Percentiles rank a stretch among this genome's conserved stretches.
phyloP scores from a whole-genome alignment of 2,113 vertebrate species.

The Stomatorhinus ivindoensis region DNA sequence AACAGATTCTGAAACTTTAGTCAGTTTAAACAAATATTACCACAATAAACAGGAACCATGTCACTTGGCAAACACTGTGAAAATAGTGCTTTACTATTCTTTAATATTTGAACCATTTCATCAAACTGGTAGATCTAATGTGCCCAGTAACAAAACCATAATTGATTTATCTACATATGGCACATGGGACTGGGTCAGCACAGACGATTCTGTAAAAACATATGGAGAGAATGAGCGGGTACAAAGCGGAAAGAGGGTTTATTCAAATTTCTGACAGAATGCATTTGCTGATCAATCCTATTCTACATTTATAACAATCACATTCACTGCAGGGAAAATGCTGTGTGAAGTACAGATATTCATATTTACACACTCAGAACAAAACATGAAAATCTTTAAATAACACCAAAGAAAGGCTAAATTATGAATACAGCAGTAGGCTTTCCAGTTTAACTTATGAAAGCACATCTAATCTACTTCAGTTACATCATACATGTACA shows the following conservation, averaged over 20 bases:
- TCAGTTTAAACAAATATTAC: background rate
- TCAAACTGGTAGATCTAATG: background rate
- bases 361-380: slow-evolving; percentile 10
- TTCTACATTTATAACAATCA: background rate
- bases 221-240: background rate
- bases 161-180: background rate
- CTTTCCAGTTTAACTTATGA: slow-evolving; percentile 47
- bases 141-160: background rate
- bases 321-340: background rate
- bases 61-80: background rate
- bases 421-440: slow-evolving; percentile 23
- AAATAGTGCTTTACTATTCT: background rate
- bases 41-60: background rate
- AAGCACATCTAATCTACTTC: slow-evolving; percentile 41
- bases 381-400: slow-evolving; percentile 3
- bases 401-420: background rate
- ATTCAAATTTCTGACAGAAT: background rate
- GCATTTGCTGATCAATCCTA: background rate
- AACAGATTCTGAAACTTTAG: background rate
- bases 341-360: background rate
- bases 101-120: background rate
- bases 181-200: background rate
- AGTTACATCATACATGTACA: slow-evolving; percentile 27
- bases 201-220: background rate
- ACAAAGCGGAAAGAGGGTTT: background rate